phyloP scores from a whole-genome alignment of 2,113 vertebrate genomes.

The Myxocyprinus asiaticus region DNA sequence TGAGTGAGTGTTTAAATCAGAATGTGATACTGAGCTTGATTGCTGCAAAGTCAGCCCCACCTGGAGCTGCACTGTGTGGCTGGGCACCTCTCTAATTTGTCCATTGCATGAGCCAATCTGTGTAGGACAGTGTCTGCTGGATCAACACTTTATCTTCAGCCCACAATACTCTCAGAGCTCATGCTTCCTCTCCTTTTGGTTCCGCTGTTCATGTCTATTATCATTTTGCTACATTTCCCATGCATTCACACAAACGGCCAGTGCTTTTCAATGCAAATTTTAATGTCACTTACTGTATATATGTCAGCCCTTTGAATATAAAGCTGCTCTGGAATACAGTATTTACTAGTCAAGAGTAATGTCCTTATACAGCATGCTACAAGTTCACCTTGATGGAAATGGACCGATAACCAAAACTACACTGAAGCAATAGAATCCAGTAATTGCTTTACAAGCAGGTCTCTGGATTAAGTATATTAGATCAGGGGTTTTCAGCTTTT shows the following conservation, averaged over 20 bases:
- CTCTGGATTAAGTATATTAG: conserved; percentile 55
- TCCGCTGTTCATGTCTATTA: conserved; percentile 2
- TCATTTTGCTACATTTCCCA: conserved; percentile 41
- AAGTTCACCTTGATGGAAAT: conserved; percentile 70
- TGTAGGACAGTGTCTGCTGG: conserved; percentile 54
- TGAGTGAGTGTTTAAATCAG: conserved; percentile 7
- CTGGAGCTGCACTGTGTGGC: conserved; percentile 28
- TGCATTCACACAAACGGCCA: conserved; percentile 46
- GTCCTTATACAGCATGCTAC: conserved; percentile 39
- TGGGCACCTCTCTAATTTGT: conserved; percentile 38
- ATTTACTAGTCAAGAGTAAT: conserved; percentile 25
- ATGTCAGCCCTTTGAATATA: conserved; percentile 42
- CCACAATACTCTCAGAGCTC: neutral
- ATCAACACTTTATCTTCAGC: conserved; percentile 56
- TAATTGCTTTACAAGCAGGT: conserved; percentile 47
- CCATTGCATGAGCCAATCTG: conserved; percentile 48
- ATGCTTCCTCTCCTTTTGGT: neutral
- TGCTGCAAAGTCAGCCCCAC: neutral
- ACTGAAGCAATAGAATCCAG: conserved; percentile 55
- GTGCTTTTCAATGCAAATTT: conserved; percentile 47
- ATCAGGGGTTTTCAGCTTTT: too few relatives aligned
- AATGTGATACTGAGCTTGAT: neutral
- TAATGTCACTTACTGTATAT: conserved; percentile 34
- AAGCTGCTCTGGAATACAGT: neutral
- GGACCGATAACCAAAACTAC: conserved; percentile 66